Base-by-base conservation (phyloP, 2,113 vertebrate genomes). In the Dendropsophus ebraccatus region DNA sequence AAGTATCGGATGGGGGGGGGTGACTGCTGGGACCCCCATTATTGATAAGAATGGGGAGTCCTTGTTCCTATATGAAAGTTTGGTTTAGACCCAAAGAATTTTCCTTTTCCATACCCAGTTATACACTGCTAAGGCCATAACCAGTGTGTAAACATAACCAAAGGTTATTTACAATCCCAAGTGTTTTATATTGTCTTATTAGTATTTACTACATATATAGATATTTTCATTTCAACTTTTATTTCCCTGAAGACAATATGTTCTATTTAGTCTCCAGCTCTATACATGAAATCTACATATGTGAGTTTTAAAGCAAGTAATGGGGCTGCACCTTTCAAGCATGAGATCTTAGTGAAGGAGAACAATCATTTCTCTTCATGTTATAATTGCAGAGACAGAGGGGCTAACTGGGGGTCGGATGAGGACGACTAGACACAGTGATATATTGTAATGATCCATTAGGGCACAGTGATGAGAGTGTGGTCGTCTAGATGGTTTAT, bases 401-500 rank as follows among this genome's bases (percentile, higher is more conserved):
- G 37, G 79, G 16, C 62, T 82, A 82, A 52, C 17, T 23, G 32
- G 60, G 50, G 65, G 84, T 81, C 25, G 21, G 50, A 72, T 60
- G 84, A 47, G 84, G 84, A 86, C 16, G 37, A 81, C 60, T 72
- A 41, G 65, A 79, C 76, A 86, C 49, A 86, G 70, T 79, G 67
- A 86, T 72, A 81, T 76, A 86, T 81, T 86, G 84, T 80, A 80
- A 87, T 88, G 88, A 87, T 81, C 91, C 90, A 92, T 90, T 88
- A 91, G 87, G 90, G 87, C 91, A 91, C 90, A 91, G 78, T 87
- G 90, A 88, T 85, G 85, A 88, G 91, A 90, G 90, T 88, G 88
- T 81, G 13, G 90, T 82, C 88, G 90, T 82, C 88, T 87, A 47
- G 87, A 90, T 89, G 91, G 91, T 88, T 88, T 89, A 92, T 91